These are phyloP conservation scores for Myotis yumanensis DNA, from an alignment of 2,113 vertebrate species.

Conservation along the genomic window DNA sequence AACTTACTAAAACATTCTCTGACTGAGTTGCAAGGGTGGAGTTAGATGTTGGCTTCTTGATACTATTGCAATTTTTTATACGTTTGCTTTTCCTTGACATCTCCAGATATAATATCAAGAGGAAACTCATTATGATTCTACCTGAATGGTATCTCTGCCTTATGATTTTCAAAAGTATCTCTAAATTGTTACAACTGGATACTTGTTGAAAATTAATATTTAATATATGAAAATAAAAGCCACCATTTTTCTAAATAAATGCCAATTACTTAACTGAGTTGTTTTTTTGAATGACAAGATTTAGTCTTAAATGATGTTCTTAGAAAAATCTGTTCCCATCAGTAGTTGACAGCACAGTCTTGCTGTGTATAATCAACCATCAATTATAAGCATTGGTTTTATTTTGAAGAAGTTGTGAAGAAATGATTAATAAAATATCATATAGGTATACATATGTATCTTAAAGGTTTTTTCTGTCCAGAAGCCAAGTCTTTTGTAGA, in stretches of 20 bases:
- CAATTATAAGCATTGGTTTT: not conserved
- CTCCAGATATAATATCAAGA: not conserved
- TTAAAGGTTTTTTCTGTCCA: not conserved
- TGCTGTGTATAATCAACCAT: not conserved
- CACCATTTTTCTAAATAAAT: not conserved
- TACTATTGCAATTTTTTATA: not conserved
- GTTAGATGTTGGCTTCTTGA: not conserved
- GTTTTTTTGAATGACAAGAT: not conserved
- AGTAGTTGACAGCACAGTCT: not conserved
- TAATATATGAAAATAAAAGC: not conserved
- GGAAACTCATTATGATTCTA: not conserved
- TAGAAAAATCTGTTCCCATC: not conserved
- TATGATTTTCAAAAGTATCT: not conserved
- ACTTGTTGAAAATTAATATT: not conserved
- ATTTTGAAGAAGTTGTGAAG: not conserved
- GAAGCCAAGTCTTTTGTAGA: accelerated
- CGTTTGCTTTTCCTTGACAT: not conserved
- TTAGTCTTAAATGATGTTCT: not conserved
- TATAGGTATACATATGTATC: not conserved
- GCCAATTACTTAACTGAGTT: not conserved
- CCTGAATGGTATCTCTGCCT: not conserved
- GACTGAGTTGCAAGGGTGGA: not conserved
- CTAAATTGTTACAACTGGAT: not conserved
- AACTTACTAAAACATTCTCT: slow-evolving; percentile 43
- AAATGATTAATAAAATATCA: not conserved